phyloP scores from a whole-genome alignment of 1,140 invertebrate species.

The Trissolcus basalis region DNA sequence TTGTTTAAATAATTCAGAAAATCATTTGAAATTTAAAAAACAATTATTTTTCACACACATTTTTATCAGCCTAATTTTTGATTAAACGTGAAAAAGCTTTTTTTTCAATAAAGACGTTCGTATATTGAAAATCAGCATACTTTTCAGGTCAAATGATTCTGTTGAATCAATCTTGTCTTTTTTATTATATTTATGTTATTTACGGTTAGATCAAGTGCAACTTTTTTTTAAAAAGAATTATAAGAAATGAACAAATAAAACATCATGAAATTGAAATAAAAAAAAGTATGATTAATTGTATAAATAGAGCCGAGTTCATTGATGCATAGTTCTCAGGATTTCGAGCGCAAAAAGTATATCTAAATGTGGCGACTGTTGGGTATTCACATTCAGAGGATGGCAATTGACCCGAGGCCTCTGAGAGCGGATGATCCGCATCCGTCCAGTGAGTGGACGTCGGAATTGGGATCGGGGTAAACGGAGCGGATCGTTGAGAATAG shows the following conservation, averaged over 20 bases:
- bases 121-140: too few species aligned
- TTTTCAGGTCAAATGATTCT: too few species aligned
- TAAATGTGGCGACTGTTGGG: constrained; percentile 42
- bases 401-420: constrained; percentile 57
- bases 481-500: constrained; percentile 62
- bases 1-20: too few species aligned
- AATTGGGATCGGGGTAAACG: constrained; percentile 62
- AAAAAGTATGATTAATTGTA: too few species aligned
- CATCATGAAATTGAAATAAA: background rate
- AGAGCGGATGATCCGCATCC: constrained; percentile 57
- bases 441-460: constrained; percentile 53
- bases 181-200: too few species aligned
- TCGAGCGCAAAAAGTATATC: constrained; percentile 31
- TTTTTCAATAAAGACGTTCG: too few species aligned
- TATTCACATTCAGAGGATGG: constrained; percentile 53
- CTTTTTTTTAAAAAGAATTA: background rate
- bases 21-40: too few species aligned
- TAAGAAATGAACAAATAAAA: background rate
- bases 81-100: too few species aligned
- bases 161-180: too few species aligned
- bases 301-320: background rate
- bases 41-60: too few species aligned
- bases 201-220: too few species aligned
- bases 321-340: constrained; percentile 18
- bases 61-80: too few species aligned